Conservation (phyloP, 2,888 invertebrate genomes). For the Cenopis cana region DNA sequence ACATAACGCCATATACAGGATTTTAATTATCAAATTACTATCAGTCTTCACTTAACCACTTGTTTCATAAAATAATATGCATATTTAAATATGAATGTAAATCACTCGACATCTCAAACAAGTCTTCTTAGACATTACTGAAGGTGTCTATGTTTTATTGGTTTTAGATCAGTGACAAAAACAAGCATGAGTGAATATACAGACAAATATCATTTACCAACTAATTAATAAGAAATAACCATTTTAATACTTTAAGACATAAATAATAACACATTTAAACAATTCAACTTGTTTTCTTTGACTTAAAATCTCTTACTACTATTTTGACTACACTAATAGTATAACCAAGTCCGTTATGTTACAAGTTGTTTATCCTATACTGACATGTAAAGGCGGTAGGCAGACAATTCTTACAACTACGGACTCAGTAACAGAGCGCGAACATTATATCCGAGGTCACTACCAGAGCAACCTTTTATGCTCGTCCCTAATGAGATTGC, state of each 20-base stretch:
- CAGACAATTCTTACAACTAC: constrained; percentile 81
- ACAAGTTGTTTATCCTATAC: constrained; percentile 78
- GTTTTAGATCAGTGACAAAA: constrained; percentile 70
- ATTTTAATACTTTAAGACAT: constrained; percentile 86
- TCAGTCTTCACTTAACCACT: constrained; percentile 47
- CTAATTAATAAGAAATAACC: constrained; percentile 86
- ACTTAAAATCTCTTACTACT: constrained; percentile 84
- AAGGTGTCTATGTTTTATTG: constrained; percentile 67
- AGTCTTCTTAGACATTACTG: constrained; percentile 29
- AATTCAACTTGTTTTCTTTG: constrained; percentile 85
- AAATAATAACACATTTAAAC: constrained; percentile 86
- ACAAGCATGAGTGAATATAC: constrained; percentile 71
- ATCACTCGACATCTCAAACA: constrained; percentile 36
- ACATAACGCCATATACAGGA: constrained; percentile 29
- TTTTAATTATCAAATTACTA: constrained; percentile 41
- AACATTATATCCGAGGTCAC: constrained; percentile 27
- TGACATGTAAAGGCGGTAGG: constrained; percentile 85
- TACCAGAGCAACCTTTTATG: not conserved
- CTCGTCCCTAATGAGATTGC: constrained; percentile 10
- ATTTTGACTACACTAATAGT: constrained; percentile 84
- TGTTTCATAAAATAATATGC: constrained; percentile 42
- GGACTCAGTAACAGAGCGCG: constrained; percentile 81
- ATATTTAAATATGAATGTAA: constrained; percentile 4
- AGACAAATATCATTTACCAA: constrained; percentile 82
- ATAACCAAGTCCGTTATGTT: constrained; percentile 83